Percentiles rank a stretch among this genome's conserved stretches.
phyloP scores from a whole-genome alignment of 2,797 vertebrate species.

The Sternarchorhynchus goeldii region DNA sequence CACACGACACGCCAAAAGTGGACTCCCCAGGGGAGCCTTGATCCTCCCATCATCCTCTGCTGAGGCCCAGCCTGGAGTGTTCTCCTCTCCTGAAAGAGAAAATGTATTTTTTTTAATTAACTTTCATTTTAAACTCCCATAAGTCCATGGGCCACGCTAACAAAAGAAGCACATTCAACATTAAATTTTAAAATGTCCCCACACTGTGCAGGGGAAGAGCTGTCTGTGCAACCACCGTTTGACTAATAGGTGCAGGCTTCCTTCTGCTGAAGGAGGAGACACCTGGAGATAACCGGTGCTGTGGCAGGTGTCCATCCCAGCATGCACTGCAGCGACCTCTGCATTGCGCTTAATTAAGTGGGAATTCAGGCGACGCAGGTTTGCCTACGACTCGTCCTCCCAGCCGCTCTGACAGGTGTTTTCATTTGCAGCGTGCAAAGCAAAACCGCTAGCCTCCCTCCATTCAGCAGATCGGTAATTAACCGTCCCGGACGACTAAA shows the following conservation, averaged over 20 bases:
- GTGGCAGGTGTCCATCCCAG: constrained; percentile 64
- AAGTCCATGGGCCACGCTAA: background rate
- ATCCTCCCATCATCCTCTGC: constrained; percentile 87
- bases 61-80: constrained; percentile 90
- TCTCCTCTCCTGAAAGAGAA: constrained; percentile 82
- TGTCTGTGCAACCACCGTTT: background rate
- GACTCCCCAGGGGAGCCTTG: constrained; percentile 83
- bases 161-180: background rate
- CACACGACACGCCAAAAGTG: constrained; percentile 84
- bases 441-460: constrained; percentile 53
- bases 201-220: background rate
- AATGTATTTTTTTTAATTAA: background rate
- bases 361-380: constrained; percentile 53
- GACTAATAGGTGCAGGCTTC: background rate
- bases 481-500: constrained; percentile 59
- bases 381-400: constrained; percentile 43
- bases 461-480: constrained; percentile 57
- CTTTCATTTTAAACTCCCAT: background rate
- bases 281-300: constrained; percentile 50
- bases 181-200: background rate
- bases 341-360: constrained; percentile 63
- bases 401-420: constrained; percentile 61
- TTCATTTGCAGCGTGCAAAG: constrained; percentile 53
- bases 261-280: background rate
- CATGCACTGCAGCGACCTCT: constrained; percentile 58